Percentiles rank a stretch among this genome's conserved stretches.
Conservation (phyloP, 1,140 invertebrate species). For the Zaprionus ghesquierei region DNA sequence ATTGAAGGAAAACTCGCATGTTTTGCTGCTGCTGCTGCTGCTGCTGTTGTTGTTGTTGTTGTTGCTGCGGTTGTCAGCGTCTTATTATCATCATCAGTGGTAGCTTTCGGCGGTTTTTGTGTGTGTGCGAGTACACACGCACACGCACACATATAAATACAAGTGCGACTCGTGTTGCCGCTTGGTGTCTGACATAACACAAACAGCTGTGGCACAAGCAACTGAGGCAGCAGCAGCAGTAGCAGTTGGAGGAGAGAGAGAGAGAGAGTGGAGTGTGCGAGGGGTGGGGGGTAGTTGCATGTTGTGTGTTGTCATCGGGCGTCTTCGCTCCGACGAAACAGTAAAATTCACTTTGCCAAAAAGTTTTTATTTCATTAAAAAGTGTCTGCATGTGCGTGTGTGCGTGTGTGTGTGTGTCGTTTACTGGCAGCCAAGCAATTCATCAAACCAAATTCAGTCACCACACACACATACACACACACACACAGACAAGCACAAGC, state of each 20-base stretch:
- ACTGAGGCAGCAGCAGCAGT: neutral
- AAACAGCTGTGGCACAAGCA: slow-evolving; percentile 32
- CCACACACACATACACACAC: slow-evolving; percentile 33
- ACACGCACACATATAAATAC: neutral
- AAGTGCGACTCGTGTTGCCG: slow-evolving; percentile 15
- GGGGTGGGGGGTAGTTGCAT: slow-evolving; percentile 40
- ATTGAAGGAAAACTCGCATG: slow-evolving; percentile 33
- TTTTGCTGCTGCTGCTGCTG: slow-evolving; percentile 65
- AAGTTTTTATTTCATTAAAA: slow-evolving; percentile 81
- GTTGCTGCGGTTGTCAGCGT: slow-evolving; percentile 76
- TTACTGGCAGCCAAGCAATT: slow-evolving; percentile 53
- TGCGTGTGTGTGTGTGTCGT: slow-evolving; percentile 40
- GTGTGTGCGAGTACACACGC: slow-evolving; percentile 22
- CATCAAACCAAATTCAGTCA: slow-evolving; percentile 75
- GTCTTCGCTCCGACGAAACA: slow-evolving; percentile 56
- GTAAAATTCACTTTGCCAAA: slow-evolving; percentile 81
- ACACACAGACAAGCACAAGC: neutral
- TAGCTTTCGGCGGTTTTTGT: slow-evolving; percentile 76
- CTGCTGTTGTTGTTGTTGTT: slow-evolving; percentile 44
- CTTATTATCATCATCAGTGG: slow-evolving; percentile 81
- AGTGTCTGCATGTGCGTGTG: slow-evolving; percentile 39
- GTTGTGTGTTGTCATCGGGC: slow-evolving; percentile 65
- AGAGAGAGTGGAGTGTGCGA: neutral
- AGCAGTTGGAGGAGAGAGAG: neutral
- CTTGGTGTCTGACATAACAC: slow-evolving; percentile 36